Evolutionary conservation across 2,113 vertebrate species (phyloP), one percentile per base, ranked within the genome.

Genomic region (Salvelinus fontinalis): DNA sequence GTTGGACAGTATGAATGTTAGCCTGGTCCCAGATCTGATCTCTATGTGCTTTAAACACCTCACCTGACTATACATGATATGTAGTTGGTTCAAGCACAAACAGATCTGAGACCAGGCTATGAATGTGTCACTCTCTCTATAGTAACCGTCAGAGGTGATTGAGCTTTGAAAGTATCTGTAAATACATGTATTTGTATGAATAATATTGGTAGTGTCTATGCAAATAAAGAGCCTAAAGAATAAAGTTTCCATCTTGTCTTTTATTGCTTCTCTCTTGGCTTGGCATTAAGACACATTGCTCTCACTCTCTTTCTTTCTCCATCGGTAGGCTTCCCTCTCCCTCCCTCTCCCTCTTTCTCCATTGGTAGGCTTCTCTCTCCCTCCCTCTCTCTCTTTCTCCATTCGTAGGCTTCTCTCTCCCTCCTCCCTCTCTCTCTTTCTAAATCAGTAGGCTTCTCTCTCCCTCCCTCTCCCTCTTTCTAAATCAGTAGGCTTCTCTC

Each of bases 251-350:
- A 84, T 81, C 82, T 81, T 70, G 71, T 80, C 79, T 66, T 92
- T 92, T 92, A 92, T 92, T 92, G 89, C 88, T 87, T 88, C 86
- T 85, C 83, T 78, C 77, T 75, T 54, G 51, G 51, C 51, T 64
- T 74, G 74, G 72, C 67, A 76, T 71, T 2, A 7, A 69, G 69
- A 72, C 80, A 78, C 83, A 78, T 20, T 31, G n/a, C 68, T 74
- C 74, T 48, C 13, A 67, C 75, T 79, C 79, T 76, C 24, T 22
- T 31, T 29, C 44, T 57, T 79, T 54, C 49, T 54, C 14, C 49
- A 54, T 54, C 3, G 27, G 48, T 49, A 49, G 48, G 48, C 48
- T 13, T 49, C 48, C 14, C 80, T 75, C 31, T 34, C 27, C 27
- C 27, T 27, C 78, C 2, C 27, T 27, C 27, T 27, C 27, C 3